phyloP scores from a whole-genome alignment of 2,113 vertebrate species.

The Jaculus jaculus region DNA sequence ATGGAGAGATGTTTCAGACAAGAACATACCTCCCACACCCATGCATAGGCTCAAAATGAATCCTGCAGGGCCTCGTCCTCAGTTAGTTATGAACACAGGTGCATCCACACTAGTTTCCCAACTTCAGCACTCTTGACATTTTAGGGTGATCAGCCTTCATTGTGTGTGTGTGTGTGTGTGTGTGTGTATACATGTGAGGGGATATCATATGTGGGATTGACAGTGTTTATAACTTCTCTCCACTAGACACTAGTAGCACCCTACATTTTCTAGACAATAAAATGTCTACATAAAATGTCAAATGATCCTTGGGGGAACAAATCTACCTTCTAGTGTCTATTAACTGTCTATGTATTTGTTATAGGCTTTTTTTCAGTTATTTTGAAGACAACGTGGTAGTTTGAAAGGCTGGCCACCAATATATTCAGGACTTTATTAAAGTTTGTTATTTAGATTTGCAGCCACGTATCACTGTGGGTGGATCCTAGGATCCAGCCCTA shows the following conservation, averaged over 20 bases:
- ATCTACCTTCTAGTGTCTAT: background rate
- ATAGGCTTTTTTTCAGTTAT: conserved; percentile 14
- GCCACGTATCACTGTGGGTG: too few species aligned
- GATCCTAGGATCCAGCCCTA: too few species aligned
- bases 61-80: background rate
- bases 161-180: background rate
- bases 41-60: background rate
- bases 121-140: background rate
- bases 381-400: background rate
- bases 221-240: background rate
- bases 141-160: background rate
- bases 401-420: too few species aligned
- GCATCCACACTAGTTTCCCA: background rate
- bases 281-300: background rate
- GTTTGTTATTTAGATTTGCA: too few species aligned
- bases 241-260: background rate
- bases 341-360: background rate
- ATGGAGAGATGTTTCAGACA: background rate
- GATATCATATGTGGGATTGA: background rate
- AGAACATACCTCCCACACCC: background rate
- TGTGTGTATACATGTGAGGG: background rate
- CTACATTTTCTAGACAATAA: background rate
- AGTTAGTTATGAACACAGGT: background rate
- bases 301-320: background rate
- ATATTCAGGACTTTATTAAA: too few species aligned